Evolutionary conservation across 2,797 vertebrate species (phyloP).

Genomic region (Pangasius larnaudii): DNA sequence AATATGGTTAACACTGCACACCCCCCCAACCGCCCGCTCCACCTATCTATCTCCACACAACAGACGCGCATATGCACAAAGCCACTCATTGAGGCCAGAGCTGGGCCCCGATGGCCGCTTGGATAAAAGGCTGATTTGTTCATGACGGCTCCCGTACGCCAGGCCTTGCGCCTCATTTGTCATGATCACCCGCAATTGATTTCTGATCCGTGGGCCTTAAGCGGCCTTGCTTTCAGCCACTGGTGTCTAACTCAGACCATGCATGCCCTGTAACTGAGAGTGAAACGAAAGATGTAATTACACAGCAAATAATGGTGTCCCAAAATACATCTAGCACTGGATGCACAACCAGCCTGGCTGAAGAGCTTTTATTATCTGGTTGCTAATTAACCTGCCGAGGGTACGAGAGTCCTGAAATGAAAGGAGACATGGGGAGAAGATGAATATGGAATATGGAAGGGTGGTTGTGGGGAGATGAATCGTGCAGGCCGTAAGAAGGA

Average conservation of each 20-base stretch:
- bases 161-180: constrained; percentile 71
- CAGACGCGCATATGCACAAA: constrained; percentile 59
- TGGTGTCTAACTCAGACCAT: not conserved
- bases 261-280: not conserved
- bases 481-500: constrained; percentile 48
- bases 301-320: not conserved
- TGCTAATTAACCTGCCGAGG: constrained; percentile 31
- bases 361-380: constrained; percentile 14
- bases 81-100: constrained; percentile 53
- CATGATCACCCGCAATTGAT: constrained; percentile 81
- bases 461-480: constrained; percentile 55
- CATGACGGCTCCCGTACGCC: constrained; percentile 70
- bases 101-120: constrained; percentile 69
- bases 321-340: constrained; percentile 10
- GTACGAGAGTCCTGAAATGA: not conserved
- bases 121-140: constrained; percentile 79
- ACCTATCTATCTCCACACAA: constrained; percentile 73
- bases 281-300: constrained; percentile 19
- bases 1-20: constrained; percentile 83
- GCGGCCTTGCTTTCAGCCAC: constrained; percentile 13
- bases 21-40: not conserved
- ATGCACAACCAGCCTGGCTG: not conserved
- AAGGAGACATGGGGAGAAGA: constrained; percentile 34
- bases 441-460: constrained; percentile 33
- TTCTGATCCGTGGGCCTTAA: constrained; percentile 70